phyloP scores from a whole-genome alignment of 1,140 invertebrate species.

The Brachionus calyciflorus region DNA sequence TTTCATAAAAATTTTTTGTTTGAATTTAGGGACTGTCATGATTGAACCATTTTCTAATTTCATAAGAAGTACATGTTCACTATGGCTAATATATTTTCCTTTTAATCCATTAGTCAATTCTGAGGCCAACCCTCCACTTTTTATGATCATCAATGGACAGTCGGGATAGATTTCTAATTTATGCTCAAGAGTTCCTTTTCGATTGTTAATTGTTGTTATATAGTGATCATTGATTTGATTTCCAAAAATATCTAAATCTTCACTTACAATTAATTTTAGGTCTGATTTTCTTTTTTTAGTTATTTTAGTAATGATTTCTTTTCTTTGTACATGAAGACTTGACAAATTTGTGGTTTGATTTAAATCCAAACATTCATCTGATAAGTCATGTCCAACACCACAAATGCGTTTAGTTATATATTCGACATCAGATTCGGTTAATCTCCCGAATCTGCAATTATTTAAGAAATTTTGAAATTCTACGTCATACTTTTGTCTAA shows the following conservation, averaged over 20 bases:
- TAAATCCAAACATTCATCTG: background rate
- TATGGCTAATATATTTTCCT: background rate
- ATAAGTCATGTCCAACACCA: background rate
- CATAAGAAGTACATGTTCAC: no score
- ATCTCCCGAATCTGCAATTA: no score
- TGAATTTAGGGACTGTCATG: background rate
- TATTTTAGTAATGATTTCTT: background rate
- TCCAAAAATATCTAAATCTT: background rate
- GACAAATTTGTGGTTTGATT: background rate
- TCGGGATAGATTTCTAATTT: background rate
- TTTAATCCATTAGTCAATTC: background rate
- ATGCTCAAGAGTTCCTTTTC: background rate
- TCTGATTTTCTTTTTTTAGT: background rate
- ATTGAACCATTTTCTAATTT: no score
- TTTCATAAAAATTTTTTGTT: background rate
- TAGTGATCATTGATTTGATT: background rate
- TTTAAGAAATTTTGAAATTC: no score
- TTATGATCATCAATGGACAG: background rate
- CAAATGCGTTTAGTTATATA: background rate
- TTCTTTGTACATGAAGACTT: constrained; percentile 7
- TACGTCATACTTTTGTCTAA: no score
- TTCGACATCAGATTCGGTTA: no score
- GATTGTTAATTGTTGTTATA: background rate
- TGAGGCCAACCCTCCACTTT: background rate
- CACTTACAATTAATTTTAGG: background rate